phyloP scores from a whole-genome alignment of 2,888 invertebrate species.

The Corbicula japonica region DNA sequence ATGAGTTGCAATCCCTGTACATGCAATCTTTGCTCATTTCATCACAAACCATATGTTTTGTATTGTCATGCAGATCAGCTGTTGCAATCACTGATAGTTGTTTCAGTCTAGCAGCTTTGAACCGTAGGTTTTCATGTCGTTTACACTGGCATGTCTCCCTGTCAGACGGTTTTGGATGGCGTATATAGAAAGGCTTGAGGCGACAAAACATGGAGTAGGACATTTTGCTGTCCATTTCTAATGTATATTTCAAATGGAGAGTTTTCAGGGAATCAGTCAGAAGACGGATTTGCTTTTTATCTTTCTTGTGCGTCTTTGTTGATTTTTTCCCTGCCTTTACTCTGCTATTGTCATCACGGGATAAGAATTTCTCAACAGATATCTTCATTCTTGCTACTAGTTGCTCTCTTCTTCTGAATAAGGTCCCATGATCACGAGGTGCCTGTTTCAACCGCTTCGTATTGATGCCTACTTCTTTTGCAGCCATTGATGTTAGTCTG shows the following conservation, averaged over 20 bases:
- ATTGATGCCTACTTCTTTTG: not conserved
- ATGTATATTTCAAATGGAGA: slow-evolving; percentile 55
- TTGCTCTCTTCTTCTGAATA: not conserved
- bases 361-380: slow-evolving; percentile 15
- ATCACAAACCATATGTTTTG: slow-evolving; percentile 29
- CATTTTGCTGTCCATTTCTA: slow-evolving; percentile 46
- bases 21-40: slow-evolving; percentile 34
- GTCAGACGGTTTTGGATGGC: slow-evolving; percentile 46
- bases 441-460: not conserved
- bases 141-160: slow-evolving; percentile 67
- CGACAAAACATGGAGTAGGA: slow-evolving; percentile 59
- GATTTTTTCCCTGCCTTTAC: slow-evolving; percentile 58
- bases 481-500: slow-evolving; percentile 3
- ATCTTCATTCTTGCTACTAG: slow-evolving; percentile 13
- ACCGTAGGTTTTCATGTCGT: slow-evolving; percentile 52
- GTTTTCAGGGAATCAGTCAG: slow-evolving; percentile 18
- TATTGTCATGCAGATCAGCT: slow-evolving; percentile 19
- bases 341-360: slow-evolving; percentile 61
- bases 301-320: slow-evolving; percentile 46
- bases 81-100: slow-evolving; percentile 11
- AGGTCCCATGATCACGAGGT: not conserved
- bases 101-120: slow-evolving; percentile 37
- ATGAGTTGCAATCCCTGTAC: slow-evolving; percentile 44
- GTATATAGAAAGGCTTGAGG: slow-evolving; percentile 62
- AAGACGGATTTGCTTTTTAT: slow-evolving; percentile 60